Conservation (phyloP, 1,140 invertebrate genomes). For the Elysia chlorotica region DNA sequence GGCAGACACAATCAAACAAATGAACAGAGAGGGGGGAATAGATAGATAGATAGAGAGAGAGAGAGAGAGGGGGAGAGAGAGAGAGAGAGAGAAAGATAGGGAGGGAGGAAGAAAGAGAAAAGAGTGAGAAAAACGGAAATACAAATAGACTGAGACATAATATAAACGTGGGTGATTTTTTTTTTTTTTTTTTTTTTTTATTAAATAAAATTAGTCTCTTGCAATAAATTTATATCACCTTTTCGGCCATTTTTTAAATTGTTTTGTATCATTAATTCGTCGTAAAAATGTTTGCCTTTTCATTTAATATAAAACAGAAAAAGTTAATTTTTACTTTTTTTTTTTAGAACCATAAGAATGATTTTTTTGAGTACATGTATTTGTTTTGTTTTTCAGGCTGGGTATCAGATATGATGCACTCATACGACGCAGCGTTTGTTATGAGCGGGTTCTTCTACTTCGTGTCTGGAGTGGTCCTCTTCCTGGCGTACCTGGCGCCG, state of each 20-base stretch:
- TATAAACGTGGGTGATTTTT: no score
- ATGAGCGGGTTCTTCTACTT: slow-evolving; percentile 37
- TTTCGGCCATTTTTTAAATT: neutral
- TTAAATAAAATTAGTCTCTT: no score
- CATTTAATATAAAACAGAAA: neutral
- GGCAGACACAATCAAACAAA: no score
- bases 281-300: neutral
- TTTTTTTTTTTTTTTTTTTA: no score
- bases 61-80: no score
- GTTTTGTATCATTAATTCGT: neutral
- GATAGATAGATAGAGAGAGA: no score
- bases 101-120: no score
- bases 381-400: slow-evolving; percentile 34
- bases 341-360: neutral
- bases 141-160: no score
- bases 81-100: no score
- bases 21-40: no score
- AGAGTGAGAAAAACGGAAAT: no score
- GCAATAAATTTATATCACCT: neutral
- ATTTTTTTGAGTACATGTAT: neutral
- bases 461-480: slow-evolving; percentile 34
- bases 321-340: neutral
- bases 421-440: slow-evolving; percentile 40
- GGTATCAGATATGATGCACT: slow-evolving; percentile 36
- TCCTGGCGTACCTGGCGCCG: slow-evolving; percentile 25